phyloP scores from a whole-genome alignment of 53 echinoderm and acorn worm genomes.

The Glandiceps talaboti region DNA sequence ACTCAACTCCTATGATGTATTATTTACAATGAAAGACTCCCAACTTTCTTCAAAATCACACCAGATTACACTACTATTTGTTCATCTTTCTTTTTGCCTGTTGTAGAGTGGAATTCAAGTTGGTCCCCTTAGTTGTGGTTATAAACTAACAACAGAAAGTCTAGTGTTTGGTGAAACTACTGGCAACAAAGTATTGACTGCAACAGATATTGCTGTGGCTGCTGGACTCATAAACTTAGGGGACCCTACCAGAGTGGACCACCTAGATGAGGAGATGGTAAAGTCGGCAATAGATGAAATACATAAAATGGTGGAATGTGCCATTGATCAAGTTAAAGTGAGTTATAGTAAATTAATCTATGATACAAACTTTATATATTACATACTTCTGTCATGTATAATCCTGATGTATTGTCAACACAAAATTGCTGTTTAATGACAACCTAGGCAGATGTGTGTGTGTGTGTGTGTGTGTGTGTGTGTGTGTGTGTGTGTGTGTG shows the following conservation, averaged over 20 bases:
- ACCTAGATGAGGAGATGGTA: constrained; percentile 26
- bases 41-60: too few relatives aligned
- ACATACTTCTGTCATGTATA: too few relatives aligned
- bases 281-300: constrained; percentile 43
- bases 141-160: constrained; percentile 39
- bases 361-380: too few relatives aligned
- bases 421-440: too few relatives aligned
- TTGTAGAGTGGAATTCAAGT: constrained; percentile 38
- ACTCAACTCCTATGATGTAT: too few relatives aligned
- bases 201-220: constrained; percentile 77
- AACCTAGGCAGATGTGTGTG: too few relatives aligned
- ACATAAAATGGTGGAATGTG: constrained; percentile 57
- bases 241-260: constrained; percentile 20
- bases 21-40: too few relatives aligned
- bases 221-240: constrained; percentile 39
- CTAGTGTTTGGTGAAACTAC: constrained; percentile 61
- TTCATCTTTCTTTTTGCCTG: not conserved
- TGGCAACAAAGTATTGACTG: constrained; percentile 51
- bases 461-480: too few relatives aligned
- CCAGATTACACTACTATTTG: too few relatives aligned
- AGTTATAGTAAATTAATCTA: too few relatives aligned
- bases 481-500: too few relatives aligned
- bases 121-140: constrained; percentile 79
- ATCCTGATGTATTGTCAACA: too few relatives aligned
- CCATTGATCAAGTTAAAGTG: constrained; percentile 83